Evolutionary conservation across 2,113 vertebrate species (phyloP), one percentile per base, ranked within the genome.

Genomic region (Melospiza melodia): DNA sequence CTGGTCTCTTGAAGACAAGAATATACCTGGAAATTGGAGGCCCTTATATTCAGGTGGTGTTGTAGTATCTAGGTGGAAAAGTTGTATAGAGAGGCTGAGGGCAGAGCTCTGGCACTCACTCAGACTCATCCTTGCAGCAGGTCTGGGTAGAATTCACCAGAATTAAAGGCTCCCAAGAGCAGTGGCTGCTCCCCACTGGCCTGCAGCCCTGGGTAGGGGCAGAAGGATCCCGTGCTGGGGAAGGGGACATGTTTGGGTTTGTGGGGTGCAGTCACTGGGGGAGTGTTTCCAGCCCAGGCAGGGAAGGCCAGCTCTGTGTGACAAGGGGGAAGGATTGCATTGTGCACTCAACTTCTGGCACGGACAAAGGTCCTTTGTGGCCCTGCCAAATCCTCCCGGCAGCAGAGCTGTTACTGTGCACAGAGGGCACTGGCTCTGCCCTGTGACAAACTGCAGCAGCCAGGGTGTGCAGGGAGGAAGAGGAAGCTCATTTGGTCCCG

Each of bases 321-420:
- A 65, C 92, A 90, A 90, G 88, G 88, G 91, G 90, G 73, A 94
- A 90, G 80, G 90, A 92, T 87, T 93, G 86, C 90, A 57, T 51
- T 86, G 65, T 81, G 76, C 20, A 20, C 61, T 93, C 79, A 33
- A 12, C 73, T 95, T 67, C 88, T 96, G 93, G 85, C 69, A 58
- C 0, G 21, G 84, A 97, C 96, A 96, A 95, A 96, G 93, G 92
- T 96, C 95, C 76, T 96, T 95, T 96, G 94, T 96, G 92, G 73
- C 83, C 0, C 1, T 93, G 94, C 95, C 96, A 97, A 54, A 86
- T 92, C 74, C 85, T 92, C 52, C 72, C 37, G 24, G 39, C 84
- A 90, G 87, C 83, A 81, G 7, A 83, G 37, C 83, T 75, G 59
- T 88, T 77, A 71, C 75, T 93, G 75, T 88, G 90, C 82, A 11